phyloP scores from a whole-genome alignment of 1,140 invertebrate genomes.

The Drosophila truncata region DNA sequence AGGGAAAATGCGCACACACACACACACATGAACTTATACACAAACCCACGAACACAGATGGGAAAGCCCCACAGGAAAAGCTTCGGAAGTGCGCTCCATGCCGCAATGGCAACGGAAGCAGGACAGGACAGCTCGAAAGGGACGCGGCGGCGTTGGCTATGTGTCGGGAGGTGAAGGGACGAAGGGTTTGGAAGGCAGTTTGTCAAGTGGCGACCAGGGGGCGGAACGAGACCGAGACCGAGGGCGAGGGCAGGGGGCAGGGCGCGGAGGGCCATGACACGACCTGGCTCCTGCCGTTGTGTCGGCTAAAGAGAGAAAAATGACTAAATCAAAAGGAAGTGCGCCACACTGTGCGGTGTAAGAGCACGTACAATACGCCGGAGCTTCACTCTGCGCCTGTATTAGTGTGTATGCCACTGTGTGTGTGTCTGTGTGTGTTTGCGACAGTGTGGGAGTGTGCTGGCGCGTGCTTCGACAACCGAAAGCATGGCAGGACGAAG shows the following conservation, averaged over 20 bases:
- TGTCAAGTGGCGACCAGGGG: constrained; percentile 54
- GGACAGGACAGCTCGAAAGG: constrained; percentile 28
- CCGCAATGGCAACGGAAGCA: constrained; percentile 65
- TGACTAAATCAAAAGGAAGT: constrained; percentile 85
- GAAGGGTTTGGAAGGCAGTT: constrained; percentile 35
- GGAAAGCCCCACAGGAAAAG: constrained; percentile 64
- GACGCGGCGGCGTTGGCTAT: constrained; percentile 10
- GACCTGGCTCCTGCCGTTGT: constrained; percentile 55
- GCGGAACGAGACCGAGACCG: not conserved
- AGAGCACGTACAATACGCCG: constrained; percentile 76
- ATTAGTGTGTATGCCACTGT: constrained; percentile 36
- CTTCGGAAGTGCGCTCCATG: constrained; percentile 80
- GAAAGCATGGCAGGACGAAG: constrained; percentile 54
- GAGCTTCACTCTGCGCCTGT: constrained; percentile 26
- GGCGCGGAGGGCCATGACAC: constrained; percentile 45
- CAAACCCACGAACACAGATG: constrained; percentile 32
- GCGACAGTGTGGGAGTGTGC: constrained; percentile 58
- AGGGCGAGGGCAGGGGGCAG: not conserved
- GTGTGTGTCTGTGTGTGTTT: constrained; percentile 45
- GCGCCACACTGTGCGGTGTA: constrained; percentile 79
- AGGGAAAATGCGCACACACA: constrained; percentile 37
- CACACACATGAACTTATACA: constrained; percentile 27
- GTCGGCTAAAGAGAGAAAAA: constrained; percentile 84
- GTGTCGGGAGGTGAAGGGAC: not conserved
- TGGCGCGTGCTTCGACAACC: constrained; percentile 80